A percentile compares a stretch with the other conserved stretches of the same genome.
These are phyloP conservation scores for Poecilia picta DNA, from an alignment of 2,797 vertebrate genomes.

Conservation along the genomic window DNA sequence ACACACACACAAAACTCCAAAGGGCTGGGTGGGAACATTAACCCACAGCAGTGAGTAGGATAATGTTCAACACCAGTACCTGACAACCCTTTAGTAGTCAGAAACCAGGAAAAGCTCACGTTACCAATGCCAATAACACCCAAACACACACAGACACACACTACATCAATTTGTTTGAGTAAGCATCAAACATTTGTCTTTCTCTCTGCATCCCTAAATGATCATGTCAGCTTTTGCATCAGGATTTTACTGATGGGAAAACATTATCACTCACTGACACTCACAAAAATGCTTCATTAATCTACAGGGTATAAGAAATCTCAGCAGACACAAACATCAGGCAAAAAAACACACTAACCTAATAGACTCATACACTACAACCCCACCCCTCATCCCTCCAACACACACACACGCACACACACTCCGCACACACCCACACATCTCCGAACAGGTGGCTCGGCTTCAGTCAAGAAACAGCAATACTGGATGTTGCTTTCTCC, in stretches of 20 bases:
- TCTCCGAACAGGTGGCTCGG: constrained; percentile 76
- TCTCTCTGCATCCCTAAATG: constrained; percentile 18
- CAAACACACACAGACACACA: constrained; percentile 35
- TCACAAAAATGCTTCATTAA: constrained; percentile 2
- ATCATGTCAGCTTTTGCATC: constrained; percentile 38
- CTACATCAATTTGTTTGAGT: constrained; percentile 62
- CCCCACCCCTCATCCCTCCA: constrained; percentile 51
- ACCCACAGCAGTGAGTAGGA: constrained; percentile 54
- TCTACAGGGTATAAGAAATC: constrained; percentile 7
- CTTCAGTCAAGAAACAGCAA: constrained; percentile 55
- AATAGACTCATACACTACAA: constrained; percentile 45
- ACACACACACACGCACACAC: constrained; percentile 28
- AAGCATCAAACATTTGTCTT: constrained; percentile 32
- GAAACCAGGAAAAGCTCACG: constrained; percentile 69
- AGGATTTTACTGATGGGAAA: constrained; percentile 1
- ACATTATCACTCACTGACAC: constrained; percentile 24
- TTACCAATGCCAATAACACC: constrained; percentile 57
- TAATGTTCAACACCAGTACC: constrained; percentile 72
- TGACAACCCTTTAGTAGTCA: constrained; percentile 70
- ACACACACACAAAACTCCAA: constrained; percentile 18
- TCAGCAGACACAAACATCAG: constrained; percentile 14
- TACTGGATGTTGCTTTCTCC: constrained; percentile 50
- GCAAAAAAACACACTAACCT: constrained; percentile 32
- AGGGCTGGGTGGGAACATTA: constrained; percentile 31
- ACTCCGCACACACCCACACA: constrained; percentile 61